Evolutionary conservation across 2,797 vertebrate species (phyloP).

Genomic region (Ptychadena robeensis): DNA sequence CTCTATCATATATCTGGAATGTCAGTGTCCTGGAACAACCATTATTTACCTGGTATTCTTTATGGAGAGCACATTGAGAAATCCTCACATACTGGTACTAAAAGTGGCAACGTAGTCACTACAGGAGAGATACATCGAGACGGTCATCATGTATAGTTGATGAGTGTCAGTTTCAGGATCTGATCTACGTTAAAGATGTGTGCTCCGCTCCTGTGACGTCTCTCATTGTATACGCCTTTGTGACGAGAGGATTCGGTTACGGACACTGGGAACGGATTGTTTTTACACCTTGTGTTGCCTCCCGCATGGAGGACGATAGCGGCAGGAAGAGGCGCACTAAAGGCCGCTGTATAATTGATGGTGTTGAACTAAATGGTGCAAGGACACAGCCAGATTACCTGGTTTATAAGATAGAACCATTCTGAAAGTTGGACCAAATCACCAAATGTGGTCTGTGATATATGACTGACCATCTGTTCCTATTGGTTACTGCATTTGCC

Average conservation of each 20-base stretch:
- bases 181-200: background rate
- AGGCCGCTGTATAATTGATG: background rate
- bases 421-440: too few relatives aligned
- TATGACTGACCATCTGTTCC: too few relatives aligned
- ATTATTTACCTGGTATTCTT: too few relatives aligned
- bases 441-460: too few relatives aligned
- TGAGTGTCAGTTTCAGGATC: conserved; percentile 19
- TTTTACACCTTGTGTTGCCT: background rate
- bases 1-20: too few relatives aligned
- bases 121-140: background rate
- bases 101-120: too few relatives aligned
- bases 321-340: background rate
- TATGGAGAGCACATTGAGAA: background rate
- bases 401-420: too few relatives aligned
- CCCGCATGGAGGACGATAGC: too few relatives aligned
- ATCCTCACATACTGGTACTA: background rate
- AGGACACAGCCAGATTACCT: background rate
- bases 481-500: too few relatives aligned
- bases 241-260: background rate
- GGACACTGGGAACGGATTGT: conserved; percentile 1
- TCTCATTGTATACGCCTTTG: conserved; percentile 5
- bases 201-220: background rate
- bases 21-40: background rate
- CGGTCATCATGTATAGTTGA: conserved; percentile 20
- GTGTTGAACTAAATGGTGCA: background rate